Evolutionary conservation across 2,797 vertebrate genomes (phyloP).

Genomic region (Microtus agrestis): DNA sequence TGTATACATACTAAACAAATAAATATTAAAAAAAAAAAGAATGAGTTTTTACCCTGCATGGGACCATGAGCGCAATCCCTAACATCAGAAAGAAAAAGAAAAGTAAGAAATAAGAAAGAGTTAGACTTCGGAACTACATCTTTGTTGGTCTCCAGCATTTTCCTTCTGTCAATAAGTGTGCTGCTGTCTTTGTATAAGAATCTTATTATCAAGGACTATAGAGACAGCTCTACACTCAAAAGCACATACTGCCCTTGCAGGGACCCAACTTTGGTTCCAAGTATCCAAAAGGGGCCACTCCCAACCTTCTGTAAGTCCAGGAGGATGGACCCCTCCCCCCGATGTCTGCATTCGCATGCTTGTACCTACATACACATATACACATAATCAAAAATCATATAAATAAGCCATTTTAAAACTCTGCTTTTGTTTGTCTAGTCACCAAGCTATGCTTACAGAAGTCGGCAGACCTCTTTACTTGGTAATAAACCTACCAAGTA

Average conservation of each 20-base stretch:
- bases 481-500: background rate
- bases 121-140: background rate
- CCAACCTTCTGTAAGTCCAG: too few species aligned
- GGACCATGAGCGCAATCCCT: background rate
- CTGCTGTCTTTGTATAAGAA: background rate
- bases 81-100: background rate
- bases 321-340: rapidly evolving
- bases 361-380: background rate
- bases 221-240: background rate
- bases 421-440: background rate
- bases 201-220: background rate
- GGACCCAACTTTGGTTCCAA: background rate
- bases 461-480: background rate
- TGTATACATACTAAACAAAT: too few species aligned
- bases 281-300: background rate
- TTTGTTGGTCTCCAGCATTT: background rate
- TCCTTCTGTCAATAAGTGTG: background rate
- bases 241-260: background rate
- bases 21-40: too few species aligned
- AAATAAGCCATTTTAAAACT: background rate
- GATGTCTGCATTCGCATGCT: background rate
- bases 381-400: background rate
- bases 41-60: background rate
- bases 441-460: background rate
- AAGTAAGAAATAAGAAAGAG: background rate